phyloP scores from a whole-genome alignment of 2,797 vertebrate species.

The Rhynchonycteris naso region DNA sequence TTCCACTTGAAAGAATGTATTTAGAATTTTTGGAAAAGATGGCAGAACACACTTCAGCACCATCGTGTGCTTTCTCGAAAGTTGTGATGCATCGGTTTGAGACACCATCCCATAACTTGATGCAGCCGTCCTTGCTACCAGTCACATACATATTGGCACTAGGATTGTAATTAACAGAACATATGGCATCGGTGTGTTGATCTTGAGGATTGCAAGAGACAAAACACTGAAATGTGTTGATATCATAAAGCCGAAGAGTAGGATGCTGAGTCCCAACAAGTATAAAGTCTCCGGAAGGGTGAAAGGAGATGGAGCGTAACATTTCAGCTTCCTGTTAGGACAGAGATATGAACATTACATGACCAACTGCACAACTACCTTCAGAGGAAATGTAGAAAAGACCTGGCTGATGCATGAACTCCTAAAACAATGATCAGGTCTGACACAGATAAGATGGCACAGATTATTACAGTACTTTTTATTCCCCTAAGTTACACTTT shows the following conservation, averaged over 20 bases:
- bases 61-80: slow-evolving; percentile 97
- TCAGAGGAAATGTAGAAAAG: not conserved
- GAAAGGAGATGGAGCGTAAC: slow-evolving; percentile 98
- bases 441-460: not conserved
- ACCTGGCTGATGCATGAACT: not conserved
- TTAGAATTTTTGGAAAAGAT: slow-evolving; percentile 99
- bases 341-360: not conserved
- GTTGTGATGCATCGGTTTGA: slow-evolving; percentile 97
- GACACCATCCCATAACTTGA: slow-evolving; percentile 98
- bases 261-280: slow-evolving; percentile 98
- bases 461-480: not conserved
- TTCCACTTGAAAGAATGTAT: slow-evolving; percentile 97
- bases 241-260: slow-evolving; percentile 96
- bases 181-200: slow-evolving; percentile 98
- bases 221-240: slow-evolving; percentile 99
- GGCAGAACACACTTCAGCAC: slow-evolving; percentile 97
- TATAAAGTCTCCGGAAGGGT: slow-evolving; percentile 97
- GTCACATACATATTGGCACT: slow-evolving; percentile 96
- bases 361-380: not conserved
- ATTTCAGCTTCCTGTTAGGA: slow-evolving; percentile 96
- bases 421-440: not conserved
- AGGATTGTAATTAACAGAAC: slow-evolving; percentile 95
- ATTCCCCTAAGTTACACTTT: rapidly evolving
- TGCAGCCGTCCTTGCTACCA: slow-evolving; percentile 98
- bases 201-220: slow-evolving; percentile 98